Percentiles rank a stretch among this genome's conserved stretches.
phyloP scores from a whole-genome alignment of 2,888 invertebrate genomes.

The Sarcophaga caerulescens region DNA sequence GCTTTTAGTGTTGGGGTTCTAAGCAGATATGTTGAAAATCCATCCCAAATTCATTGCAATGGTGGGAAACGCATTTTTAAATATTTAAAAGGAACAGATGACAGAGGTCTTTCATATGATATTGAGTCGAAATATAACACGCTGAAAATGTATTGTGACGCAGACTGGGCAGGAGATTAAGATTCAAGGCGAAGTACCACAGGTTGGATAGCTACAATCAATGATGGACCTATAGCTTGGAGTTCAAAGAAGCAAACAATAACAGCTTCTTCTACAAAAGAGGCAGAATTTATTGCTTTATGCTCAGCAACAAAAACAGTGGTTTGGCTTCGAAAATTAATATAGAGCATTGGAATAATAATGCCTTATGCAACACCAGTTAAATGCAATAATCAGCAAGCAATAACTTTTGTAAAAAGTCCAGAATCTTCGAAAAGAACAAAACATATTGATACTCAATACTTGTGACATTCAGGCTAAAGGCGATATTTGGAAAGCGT shows the following conservation, averaged over 20 bases:
- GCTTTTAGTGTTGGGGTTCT: constrained; percentile 36
- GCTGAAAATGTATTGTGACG: constrained; percentile 24
- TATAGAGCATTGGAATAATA: neutral
- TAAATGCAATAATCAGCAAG: constrained; percentile 50
- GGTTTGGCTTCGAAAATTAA: constrained; percentile 14
- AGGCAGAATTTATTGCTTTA: constrained; percentile 32
- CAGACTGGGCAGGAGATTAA: constrained; percentile 35
- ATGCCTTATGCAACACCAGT: constrained; percentile 5
- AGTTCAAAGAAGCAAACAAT: constrained; percentile 36
- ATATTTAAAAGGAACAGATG: constrained; percentile 26
- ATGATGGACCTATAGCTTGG: constrained; percentile 16
- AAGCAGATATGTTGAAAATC: constrained; percentile 49
- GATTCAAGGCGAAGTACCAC: constrained; percentile 13
- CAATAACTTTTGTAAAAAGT: constrained; percentile 62
- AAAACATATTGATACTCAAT: constrained; percentile 50
- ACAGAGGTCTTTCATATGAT: neutral
- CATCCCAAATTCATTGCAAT: constrained; percentile 16
- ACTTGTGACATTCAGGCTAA: constrained; percentile 46
- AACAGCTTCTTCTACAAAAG: constrained; percentile 40
- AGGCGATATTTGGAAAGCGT: neutral
- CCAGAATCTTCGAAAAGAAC: constrained; percentile 50
- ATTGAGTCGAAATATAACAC: neutral
- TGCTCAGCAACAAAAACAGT: constrained; percentile 32
- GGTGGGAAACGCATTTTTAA: constrained; percentile 37
- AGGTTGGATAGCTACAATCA: constrained; percentile 25